Conservation (phyloP, 2,888 invertebrate species). For the Capitulum mitella region DNA sequence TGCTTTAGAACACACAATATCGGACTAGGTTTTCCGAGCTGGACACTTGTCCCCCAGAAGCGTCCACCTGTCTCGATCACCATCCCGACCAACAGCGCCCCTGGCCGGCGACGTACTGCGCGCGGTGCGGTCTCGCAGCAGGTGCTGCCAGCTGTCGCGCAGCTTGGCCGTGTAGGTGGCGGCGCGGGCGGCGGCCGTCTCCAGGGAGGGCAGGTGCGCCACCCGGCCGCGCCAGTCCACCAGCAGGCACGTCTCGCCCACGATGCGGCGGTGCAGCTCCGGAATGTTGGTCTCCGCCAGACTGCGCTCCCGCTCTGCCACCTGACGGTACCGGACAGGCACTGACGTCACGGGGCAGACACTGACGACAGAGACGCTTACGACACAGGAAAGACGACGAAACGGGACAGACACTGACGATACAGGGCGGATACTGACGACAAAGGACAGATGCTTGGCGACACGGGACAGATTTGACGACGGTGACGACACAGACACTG, state of each 20-base stretch:
- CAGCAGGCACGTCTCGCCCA: conserved; percentile 49
- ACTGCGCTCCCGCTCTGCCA: conserved; percentile 14
- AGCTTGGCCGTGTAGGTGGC: conserved; percentile 62
- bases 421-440: too few species aligned
- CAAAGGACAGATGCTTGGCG: too few species aligned
- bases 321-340: background rate
- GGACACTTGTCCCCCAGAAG: too few species aligned
- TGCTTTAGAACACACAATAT: too few species aligned
- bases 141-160: conserved; percentile 85
- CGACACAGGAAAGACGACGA: too few species aligned
- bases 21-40: too few species aligned
- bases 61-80: background rate
- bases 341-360: background rate
- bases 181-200: conserved; percentile 47
- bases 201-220: conserved; percentile 47
- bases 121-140: conserved; percentile 77
- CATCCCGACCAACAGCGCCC: background rate
- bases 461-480: too few species aligned
- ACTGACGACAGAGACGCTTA: background rate
- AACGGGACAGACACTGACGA: too few species aligned
- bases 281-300: conserved; percentile 44
- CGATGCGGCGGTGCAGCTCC: conserved; percentile 57
- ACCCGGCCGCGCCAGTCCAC: conserved; percentile 60
- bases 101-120: conserved; percentile 48
- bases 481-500: too few species aligned